Evolutionary conservation across 2,797 vertebrate species (phyloP).

Genomic region (Peromyscus aztecus): DNA sequence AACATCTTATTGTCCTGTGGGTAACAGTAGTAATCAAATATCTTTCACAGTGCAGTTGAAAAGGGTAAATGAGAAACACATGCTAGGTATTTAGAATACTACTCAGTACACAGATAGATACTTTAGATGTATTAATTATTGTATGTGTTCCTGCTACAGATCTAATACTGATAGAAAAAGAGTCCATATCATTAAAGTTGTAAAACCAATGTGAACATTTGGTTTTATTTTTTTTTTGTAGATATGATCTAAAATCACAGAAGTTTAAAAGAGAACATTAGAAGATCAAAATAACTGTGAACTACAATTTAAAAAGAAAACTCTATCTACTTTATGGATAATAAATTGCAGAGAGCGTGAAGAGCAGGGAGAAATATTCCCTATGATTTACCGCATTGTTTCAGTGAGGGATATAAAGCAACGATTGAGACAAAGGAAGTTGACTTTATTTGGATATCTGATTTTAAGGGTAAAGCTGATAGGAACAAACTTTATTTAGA

Average conservation of each 20-base stretch:
- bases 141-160: neutral
- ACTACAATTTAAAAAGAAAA: neutral
- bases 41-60: neutral
- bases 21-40: neutral
- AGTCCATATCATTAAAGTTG: neutral
- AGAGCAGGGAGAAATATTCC: neutral
- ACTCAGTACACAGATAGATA: neutral
- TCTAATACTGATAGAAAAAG: neutral
- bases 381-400: neutral
- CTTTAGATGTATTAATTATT: neutral
- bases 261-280: neutral
- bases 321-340: neutral
- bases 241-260: neutral
- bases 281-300: neutral
- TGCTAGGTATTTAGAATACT: neutral
- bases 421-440: neutral
- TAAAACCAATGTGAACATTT: slow-evolving; percentile 30
- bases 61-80: neutral
- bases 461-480: neutral
- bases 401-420: neutral
- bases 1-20: neutral
- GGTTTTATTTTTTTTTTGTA: neutral
- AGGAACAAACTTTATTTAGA: neutral
- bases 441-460: neutral
- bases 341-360: neutral